Conservation (phyloP, 2,797 vertebrate species). For the Myripristis jacobus region DNA sequence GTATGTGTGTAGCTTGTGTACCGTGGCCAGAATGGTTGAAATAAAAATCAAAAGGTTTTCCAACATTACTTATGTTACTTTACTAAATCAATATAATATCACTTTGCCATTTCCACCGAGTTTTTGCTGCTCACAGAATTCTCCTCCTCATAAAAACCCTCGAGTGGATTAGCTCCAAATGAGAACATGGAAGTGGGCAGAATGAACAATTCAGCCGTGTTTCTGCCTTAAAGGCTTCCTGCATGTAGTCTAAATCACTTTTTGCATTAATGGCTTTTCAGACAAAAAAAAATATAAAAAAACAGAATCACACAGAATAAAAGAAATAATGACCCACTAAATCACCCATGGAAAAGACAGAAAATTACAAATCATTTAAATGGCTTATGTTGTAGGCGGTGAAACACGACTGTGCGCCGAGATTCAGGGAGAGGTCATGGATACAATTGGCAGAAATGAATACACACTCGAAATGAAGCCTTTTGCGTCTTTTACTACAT, state of each 20-base stretch:
- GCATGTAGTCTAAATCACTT: conserved; percentile 51
- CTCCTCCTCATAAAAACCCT: conserved; percentile 56
- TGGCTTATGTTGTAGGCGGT: conserved; percentile 10
- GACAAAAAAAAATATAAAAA: conserved; percentile 8
- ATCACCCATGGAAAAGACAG: conserved; percentile 35
- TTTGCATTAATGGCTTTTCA: conserved; percentile 50
- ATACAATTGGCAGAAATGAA: conserved; percentile 23
- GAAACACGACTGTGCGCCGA: background rate
- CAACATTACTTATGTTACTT: conserved; percentile 51
- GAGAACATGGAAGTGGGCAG: conserved; percentile 61
- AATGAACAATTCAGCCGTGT: conserved; percentile 58
- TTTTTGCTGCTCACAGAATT: conserved; percentile 33
- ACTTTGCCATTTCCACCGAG: conserved; percentile 48
- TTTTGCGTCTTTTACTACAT: conserved; percentile 2
- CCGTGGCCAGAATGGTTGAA: conserved; percentile 52
- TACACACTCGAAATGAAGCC: conserved; percentile 19
- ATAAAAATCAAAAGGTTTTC: conserved; percentile 40
- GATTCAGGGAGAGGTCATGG: conserved; percentile 1
- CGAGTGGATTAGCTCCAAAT: conserved; percentile 61
- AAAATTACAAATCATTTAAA: conserved; percentile 40
- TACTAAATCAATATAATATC: conserved; percentile 64
- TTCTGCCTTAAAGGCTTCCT: conserved; percentile 56
- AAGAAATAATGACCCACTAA: conserved; percentile 40
- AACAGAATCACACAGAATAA: conserved; percentile 6
- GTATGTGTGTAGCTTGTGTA: conserved; percentile 41